Evolutionary conservation across 2,113 vertebrate genomes (phyloP).

Genomic region (Ondatra zibethicus): DNA sequence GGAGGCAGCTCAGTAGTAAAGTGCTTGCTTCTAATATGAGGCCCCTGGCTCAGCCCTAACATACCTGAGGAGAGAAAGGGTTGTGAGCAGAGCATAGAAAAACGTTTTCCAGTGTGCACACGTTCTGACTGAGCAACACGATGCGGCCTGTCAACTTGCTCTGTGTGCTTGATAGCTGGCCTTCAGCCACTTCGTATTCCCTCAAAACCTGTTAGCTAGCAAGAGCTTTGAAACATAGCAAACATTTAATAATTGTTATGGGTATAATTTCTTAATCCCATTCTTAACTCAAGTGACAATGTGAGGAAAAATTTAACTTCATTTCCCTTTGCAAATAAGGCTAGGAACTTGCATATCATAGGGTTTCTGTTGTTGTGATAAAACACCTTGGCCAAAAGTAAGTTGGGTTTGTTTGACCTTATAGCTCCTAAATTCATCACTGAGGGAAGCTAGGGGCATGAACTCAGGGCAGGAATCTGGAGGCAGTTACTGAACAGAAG

Average conservation of each 20-base stretch:
- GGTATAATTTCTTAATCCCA: constrained; percentile 1
- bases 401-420: not conserved
- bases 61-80: not conserved
- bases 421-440: not conserved
- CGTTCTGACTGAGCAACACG: not conserved
- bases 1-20: not conserved
- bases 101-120: not conserved
- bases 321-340: not conserved
- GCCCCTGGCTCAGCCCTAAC: not conserved
- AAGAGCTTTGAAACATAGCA: not conserved
- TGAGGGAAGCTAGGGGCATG: not conserved
- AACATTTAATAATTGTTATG: not conserved
- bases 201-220: not conserved
- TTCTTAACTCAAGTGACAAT: not conserved
- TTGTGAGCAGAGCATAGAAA: not conserved
- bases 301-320: constrained; percentile 1
- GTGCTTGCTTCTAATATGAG: not conserved
- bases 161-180: not conserved
- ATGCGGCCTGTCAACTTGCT: not conserved
- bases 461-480: not conserved
- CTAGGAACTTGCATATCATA: not conserved
- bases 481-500: not conserved
- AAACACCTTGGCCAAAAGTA: not conserved
- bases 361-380: not conserved
- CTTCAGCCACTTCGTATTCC: not conserved